Percentiles rank a stretch among this genome's conserved stretches.
Conservation (phyloP, 2,888 invertebrate genomes). For the Oithona nana region DNA sequence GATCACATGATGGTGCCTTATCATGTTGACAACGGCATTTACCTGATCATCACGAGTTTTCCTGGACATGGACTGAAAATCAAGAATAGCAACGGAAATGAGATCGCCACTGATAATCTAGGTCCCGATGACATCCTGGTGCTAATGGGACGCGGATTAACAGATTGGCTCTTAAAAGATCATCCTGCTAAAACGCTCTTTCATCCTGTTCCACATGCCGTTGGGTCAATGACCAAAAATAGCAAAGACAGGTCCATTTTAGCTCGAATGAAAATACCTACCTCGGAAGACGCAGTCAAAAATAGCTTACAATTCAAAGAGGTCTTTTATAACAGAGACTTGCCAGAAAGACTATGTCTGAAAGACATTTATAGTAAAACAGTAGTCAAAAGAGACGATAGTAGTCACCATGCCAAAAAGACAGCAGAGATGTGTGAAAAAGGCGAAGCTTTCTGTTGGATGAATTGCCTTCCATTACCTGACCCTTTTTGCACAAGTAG, state of each 20-base stretch:
- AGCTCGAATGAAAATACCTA: conserved; percentile 17
- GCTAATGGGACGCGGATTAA: conserved; percentile 6
- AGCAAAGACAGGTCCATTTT: neutral
- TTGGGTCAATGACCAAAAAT: neutral
- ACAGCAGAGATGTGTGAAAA: neutral
- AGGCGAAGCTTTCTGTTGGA: conserved; percentile 9
- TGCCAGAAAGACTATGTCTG: neutral
- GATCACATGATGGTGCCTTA: neutral
- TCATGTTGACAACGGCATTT: conserved; percentile 13
- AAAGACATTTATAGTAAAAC: neutral
- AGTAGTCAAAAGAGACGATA: neutral
- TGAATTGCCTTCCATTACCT: conserved; percentile 4
- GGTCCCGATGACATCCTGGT: neutral
- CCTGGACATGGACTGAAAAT: conserved; percentile 9
- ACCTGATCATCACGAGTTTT: conserved; percentile 5
- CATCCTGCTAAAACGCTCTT: neutral
- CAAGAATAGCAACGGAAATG: neutral
- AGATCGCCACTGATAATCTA: neutral
- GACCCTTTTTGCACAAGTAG: neutral
- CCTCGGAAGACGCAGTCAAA: conserved; percentile 15
- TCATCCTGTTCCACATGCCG: conserved; percentile 13
- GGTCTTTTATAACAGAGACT: neutral
- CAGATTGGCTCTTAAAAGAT: conserved; percentile 11
- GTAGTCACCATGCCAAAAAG: neutral
- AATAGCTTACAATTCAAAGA: no score